Evolutionary conservation across 2,888 invertebrate genomes (phyloP).

Genomic region (Spicauda simplicius): DNA sequence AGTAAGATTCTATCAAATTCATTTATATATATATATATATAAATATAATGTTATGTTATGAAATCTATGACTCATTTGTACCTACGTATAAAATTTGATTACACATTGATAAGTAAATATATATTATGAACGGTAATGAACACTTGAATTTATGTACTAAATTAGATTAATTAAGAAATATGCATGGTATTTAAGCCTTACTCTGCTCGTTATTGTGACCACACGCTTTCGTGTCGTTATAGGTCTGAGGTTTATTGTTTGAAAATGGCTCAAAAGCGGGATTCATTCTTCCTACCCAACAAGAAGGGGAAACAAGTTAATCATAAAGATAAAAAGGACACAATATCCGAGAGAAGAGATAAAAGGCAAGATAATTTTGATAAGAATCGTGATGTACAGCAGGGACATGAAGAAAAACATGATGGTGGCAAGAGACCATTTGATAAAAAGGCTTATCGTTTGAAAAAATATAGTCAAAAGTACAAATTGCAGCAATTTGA

Average conservation of each 20-base stretch:
- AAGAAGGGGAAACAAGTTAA: constrained; percentile 51
- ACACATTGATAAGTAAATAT: constrained; percentile 6
- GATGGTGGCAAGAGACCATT: constrained; percentile 83
- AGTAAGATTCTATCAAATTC: neutral
- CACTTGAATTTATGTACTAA: neutral
- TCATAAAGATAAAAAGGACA: constrained; percentile 40
- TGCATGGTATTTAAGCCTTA: constrained; percentile 41
- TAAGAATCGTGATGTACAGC: constrained; percentile 52
- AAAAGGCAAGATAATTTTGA: constrained; percentile 63
- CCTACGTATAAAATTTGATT: constrained; percentile 16
- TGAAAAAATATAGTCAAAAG: constrained; percentile 89
- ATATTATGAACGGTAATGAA: neutral
- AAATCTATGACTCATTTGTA: neutral
- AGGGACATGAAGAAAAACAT: constrained; percentile 33
- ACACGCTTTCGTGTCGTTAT: constrained; percentile 81
- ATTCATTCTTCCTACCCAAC: constrained; percentile 64
- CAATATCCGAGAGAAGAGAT: constrained; percentile 40
- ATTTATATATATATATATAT: too few species aligned
- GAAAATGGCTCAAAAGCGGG: constrained; percentile 69
- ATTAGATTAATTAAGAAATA: neutral
- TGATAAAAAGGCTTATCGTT: constrained; percentile 87
- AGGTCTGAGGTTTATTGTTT: constrained; percentile 63
- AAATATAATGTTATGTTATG: neutral
- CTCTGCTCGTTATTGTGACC: constrained; percentile 56
- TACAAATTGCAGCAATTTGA: constrained; percentile 89